Conservation (phyloP, 2,797 vertebrate species). For the Australoheros facetus region DNA sequence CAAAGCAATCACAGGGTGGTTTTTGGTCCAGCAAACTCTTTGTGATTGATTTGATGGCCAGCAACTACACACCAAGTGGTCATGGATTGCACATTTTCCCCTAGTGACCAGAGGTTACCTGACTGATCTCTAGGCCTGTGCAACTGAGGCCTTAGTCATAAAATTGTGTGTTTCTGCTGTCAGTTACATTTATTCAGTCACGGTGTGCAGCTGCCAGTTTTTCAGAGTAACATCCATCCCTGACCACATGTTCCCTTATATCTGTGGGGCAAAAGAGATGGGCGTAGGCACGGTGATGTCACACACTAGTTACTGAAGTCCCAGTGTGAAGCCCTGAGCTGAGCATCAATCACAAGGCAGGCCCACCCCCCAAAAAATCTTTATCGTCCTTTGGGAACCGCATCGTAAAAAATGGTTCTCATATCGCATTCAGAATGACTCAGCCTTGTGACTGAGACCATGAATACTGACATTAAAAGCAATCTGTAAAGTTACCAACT, state of each 20-base stretch:
- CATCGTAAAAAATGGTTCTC: accelerated
- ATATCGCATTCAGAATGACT: not conserved
- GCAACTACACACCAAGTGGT: too few species aligned
- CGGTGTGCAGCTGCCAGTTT: not conserved
- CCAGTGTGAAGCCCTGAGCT: not conserved
- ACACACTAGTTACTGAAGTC: not conserved
- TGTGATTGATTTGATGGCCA: too few species aligned
- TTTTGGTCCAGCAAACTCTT: too few species aligned
- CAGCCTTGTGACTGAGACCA: not conserved
- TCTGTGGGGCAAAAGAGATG: not conserved
- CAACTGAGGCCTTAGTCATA: too few species aligned
- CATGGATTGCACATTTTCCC: too few species aligned
- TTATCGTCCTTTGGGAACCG: accelerated
- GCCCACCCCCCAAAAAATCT: too few species aligned
- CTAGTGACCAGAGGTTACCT: too few species aligned
- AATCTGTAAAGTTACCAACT: not conserved
- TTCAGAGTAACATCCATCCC: not conserved
- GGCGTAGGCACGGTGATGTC: not conserved
- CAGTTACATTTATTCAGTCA: not conserved
- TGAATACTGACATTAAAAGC: not conserved
- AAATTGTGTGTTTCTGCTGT: not conserved
- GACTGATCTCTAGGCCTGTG: too few species aligned
- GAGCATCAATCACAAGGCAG: not conserved
- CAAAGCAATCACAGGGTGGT: too few species aligned
- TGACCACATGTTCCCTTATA: not conserved